Conservation (phyloP, 2,888 invertebrate species). For the Sphaerophoria taeniata region DNA sequence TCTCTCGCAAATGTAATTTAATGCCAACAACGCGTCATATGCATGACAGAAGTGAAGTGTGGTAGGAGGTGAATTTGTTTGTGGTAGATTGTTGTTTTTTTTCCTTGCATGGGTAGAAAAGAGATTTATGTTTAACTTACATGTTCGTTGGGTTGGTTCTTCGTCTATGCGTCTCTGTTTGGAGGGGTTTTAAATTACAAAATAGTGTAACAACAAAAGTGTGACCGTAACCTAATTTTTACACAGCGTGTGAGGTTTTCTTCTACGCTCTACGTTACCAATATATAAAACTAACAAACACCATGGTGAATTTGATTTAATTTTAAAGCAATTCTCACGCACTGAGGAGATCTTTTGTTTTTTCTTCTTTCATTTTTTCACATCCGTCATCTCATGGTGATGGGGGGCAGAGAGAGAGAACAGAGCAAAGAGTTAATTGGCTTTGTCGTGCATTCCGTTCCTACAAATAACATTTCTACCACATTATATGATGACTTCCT, state of each 20-base stretch:
- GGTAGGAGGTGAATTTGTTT: constrained; percentile 54
- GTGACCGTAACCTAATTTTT: constrained; percentile 72
- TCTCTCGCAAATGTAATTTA: constrained; percentile 53
- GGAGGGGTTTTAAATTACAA: constrained; percentile 64
- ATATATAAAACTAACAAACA: constrained; percentile 21
- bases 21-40: constrained; percentile 18
- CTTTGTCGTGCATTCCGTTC: constrained; percentile 61
- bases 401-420: constrained; percentile 19
- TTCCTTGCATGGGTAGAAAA: constrained; percentile 7
- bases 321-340: constrained; percentile 57
- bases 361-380: neutral
- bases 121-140: constrained; percentile 52
- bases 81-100: constrained; percentile 24
- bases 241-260: constrained; percentile 47
- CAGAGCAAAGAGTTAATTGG: constrained; percentile 64
- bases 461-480: constrained; percentile 23
- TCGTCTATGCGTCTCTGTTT: constrained; percentile 41
- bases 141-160: constrained; percentile 55
- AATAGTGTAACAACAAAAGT: constrained; percentile 56
- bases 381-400: constrained; percentile 41
- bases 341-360: constrained; percentile 34
- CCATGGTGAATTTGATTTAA: constrained; percentile 51
- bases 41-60: constrained; percentile 40
- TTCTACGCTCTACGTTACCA: constrained; percentile 10
- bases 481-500: constrained; percentile 61